Conservation (phyloP, 1,140 invertebrate genomes). For the Neoseiulus cucumeris region DNA sequence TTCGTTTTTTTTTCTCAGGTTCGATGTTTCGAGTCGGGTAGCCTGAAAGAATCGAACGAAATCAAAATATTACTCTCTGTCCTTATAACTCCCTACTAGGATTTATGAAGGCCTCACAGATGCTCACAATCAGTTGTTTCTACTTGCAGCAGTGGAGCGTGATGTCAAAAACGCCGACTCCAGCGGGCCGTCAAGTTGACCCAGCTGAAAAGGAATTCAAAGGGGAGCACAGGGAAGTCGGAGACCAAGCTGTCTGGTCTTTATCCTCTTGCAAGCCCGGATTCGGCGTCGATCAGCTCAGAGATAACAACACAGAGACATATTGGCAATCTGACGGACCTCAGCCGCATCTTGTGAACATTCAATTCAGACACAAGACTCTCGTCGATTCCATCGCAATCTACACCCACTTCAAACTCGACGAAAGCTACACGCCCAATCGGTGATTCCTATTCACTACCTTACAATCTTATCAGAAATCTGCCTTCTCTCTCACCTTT, state of each 20-base stretch:
- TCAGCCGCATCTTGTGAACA: slow-evolving; percentile 89
- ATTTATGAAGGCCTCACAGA: no score
- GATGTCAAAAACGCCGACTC: slow-evolving; percentile 2
- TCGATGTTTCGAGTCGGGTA: no score
- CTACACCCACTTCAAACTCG: slow-evolving; percentile 90
- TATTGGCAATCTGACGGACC: slow-evolving; percentile 99
- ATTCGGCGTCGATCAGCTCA: slow-evolving; percentile 87
- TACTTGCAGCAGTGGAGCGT: no score
- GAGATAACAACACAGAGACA: slow-evolving; percentile 83
- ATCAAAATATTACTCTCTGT: no score
- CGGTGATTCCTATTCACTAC: slow-evolving; percentile 30
- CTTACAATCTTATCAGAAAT: not conserved
- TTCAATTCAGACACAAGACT: slow-evolving; percentile 88
- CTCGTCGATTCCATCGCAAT: slow-evolving; percentile 86
- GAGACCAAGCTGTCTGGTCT: slow-evolving; percentile 89
- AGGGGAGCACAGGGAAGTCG: slow-evolving; percentile 68
- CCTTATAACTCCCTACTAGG: no score
- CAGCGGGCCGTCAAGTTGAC: slow-evolving; percentile 19
- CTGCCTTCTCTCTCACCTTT: not conserved
- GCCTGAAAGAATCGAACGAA: no score
- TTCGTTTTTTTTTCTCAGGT: no score
- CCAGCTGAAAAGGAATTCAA: slow-evolving; percentile 33
- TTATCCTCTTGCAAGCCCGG: slow-evolving; percentile 94
- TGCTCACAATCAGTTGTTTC: no score
- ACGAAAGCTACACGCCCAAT: slow-evolving; percentile 96